Evolutionary conservation across 2,113 vertebrate species (phyloP), one percentile per base, ranked within the genome.

Genomic region (Nothobranchius furzeri): DNA sequence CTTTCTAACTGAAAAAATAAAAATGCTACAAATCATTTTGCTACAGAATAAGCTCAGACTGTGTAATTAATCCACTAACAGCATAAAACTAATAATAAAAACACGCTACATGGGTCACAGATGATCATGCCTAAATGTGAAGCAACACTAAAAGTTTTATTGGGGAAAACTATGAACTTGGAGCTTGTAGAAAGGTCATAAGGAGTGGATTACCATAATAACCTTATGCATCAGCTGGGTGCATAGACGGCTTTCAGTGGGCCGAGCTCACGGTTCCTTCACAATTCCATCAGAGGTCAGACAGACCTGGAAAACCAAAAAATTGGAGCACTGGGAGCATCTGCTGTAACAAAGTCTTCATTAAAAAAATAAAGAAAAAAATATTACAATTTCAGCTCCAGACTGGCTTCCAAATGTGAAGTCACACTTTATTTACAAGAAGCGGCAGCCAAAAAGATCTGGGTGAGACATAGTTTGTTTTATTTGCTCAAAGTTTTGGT

Each of bases 361-460:
- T 60, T 64, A 40, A 40, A 60, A 49, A 67, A 67, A 57, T 3
- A 30, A 30, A 30, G 57, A 40, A 40, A 60, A 49, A 67, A 67
- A 57, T 3, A 30, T 3, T 3, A 30, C 49, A 56, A 55, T 56
- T 60, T 50, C 12, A 43, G 45, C 47, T 58, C 35, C 58, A 42
- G 35, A 67, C 15, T 7, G 30, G 1, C 35, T 30, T 67, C 57
- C 45, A 67, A 61, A 67, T 50, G 55, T 53, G 55, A 73, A 60
- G 62, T 73, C 64, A 12, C 17, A 24, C 57, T 67, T 60, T 25
- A 20, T 74, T 67, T 74, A 74, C 25, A 66, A 67, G 64, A 58
- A 43, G 50, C 35, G 35, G 43, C 51, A 1, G 45, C 50, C 57
- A 70, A 69, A 45, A n/a, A 24, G 50, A 69, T 52, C 57, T 13